A percentile compares a stretch with the other conserved stretches of the same genome.
These are phyloP conservation scores for Helicolenus hilgendorfi DNA, from an alignment of 2,797 vertebrate species.

Conservation along the genomic window DNA sequence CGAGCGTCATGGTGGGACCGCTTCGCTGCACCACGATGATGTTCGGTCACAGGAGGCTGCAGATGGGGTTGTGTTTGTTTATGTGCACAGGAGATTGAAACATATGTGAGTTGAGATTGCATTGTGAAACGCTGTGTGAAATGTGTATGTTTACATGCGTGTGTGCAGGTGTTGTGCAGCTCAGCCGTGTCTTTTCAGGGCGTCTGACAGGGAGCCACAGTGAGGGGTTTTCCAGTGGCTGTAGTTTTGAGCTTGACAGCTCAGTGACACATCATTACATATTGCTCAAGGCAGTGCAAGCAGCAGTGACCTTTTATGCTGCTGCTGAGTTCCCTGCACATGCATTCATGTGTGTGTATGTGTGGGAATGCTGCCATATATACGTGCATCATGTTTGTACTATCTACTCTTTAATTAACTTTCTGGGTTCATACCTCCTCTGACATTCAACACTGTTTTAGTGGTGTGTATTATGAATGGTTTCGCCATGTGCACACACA, in stretches of 20 bases:
- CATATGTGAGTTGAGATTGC: background rate
- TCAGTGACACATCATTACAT: slow-evolving; percentile 82
- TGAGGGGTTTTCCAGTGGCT: slow-evolving; percentile 60
- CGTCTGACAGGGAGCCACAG: slow-evolving; percentile 16
- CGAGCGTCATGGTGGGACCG: slow-evolving; percentile 13
- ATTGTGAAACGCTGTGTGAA: background rate
- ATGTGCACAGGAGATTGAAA: background rate
- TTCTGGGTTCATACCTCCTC: background rate
- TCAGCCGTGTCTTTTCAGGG: slow-evolving; percentile 1
- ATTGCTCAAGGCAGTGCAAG: slow-evolving; percentile 68
- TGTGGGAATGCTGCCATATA: background rate
- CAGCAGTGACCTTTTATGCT: slow-evolving; percentile 80
- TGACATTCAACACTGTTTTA: slow-evolving; percentile 45
- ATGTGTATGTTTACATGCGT: background rate
- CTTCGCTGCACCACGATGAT: background rate
- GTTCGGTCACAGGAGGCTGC: slow-evolving; percentile 46
- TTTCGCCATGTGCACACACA: background rate
- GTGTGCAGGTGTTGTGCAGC: slow-evolving; percentile 27
- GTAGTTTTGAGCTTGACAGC: slow-evolving; percentile 70
- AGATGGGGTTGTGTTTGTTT: slow-evolving; percentile 27
- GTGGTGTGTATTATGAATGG: background rate
- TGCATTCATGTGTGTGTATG: slow-evolving; percentile 8
- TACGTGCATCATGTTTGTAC: background rate
- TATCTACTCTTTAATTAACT: slow-evolving; percentile 39
- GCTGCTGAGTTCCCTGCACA: slow-evolving; percentile 39